Conservation (phyloP, 1,140 invertebrate genomes). For the Zaprionus camerounensis region DNA sequence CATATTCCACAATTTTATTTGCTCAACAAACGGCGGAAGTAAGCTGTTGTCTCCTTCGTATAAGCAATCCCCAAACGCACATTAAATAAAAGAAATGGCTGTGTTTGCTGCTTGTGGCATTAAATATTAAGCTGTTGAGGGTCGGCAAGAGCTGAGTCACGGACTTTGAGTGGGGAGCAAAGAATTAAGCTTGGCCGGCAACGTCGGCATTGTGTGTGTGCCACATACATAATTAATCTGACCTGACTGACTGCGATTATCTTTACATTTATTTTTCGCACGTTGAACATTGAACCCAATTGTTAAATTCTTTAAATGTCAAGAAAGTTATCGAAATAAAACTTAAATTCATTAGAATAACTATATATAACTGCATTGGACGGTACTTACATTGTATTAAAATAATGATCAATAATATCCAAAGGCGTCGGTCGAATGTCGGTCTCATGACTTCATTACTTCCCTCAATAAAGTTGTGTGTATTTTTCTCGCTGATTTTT, state of each 20-base stretch:
- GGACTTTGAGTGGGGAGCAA: slow-evolving; percentile 18
- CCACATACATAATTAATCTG: slow-evolving; percentile 77
- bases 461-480: slow-evolving; percentile 62
- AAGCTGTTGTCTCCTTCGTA: slow-evolving; percentile 36
- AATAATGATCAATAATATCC: slow-evolving; percentile 84
- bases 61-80: slow-evolving; percentile 55
- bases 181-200: neutral
- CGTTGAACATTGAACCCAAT: slow-evolving; percentile 42
- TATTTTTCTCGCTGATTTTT: slow-evolving; percentile 51
- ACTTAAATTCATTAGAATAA: too few species aligned
- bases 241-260: slow-evolving; percentile 82
- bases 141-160: slow-evolving; percentile 19
- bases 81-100: slow-evolving; percentile 79
- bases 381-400: slow-evolving; percentile 83
- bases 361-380: neutral
- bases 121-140: slow-evolving; percentile 72
- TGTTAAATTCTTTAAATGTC: neutral
- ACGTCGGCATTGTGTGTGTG: neutral
- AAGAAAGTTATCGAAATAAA: too few species aligned
- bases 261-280: slow-evolving; percentile 77
- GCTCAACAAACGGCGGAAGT: slow-evolving; percentile 46
- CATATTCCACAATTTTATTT: slow-evolving; percentile 23
- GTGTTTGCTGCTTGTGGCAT: slow-evolving; percentile 79
- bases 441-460: slow-evolving; percentile 84
- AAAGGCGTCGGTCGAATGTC: slow-evolving; percentile 84